A percentile compares a stretch with the other conserved stretches of the same genome.
Evolutionary conservation across 2,888 invertebrate species (phyloP).

Genomic region (Cerastis leucographa): DNA sequence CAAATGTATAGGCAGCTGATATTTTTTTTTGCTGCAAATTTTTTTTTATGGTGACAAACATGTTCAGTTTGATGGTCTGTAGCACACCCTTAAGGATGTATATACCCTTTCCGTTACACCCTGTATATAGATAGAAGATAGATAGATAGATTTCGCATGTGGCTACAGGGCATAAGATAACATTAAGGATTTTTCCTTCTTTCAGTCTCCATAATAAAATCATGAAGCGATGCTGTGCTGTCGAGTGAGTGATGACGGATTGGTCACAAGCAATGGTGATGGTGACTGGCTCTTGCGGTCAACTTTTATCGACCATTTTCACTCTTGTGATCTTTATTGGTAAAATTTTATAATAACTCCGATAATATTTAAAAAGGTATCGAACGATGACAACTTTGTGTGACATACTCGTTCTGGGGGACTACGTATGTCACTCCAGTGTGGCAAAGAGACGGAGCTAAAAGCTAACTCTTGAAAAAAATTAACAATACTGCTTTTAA

Average conservation of each 20-base stretch:
- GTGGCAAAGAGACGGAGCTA: too few species aligned
- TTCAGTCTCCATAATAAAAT: constrained; percentile 33
- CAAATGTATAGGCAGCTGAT: too few species aligned
- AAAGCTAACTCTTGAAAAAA: too few species aligned
- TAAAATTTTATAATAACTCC: constrained; percentile 27
- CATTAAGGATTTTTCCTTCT: neutral
- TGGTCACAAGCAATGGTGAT: constrained; percentile 49
- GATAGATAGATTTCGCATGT: too few species aligned
- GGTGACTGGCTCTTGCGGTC: constrained; percentile 30
- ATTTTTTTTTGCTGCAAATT: too few species aligned
- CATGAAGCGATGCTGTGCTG: neutral
- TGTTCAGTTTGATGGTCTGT: too few species aligned
- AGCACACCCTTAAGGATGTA: too few species aligned
- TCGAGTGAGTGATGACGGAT: constrained; percentile 23
- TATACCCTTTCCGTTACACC: too few species aligned
- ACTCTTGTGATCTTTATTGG: constrained; percentile 40
- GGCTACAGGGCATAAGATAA: neutral
- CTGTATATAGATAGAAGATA: too few species aligned
- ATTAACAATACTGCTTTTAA: too few species aligned
- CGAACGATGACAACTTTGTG: neutral
- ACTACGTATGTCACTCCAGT: too few species aligned
- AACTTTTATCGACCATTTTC: constrained; percentile 37
- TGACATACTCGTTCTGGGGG: neutral
- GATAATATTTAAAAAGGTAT: neutral
- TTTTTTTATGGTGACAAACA: too few species aligned